These are phyloP conservation scores for Gymnodraco acuticeps DNA, from an alignment of 2,797 vertebrate genomes.

Conservation along the genomic window DNA sequence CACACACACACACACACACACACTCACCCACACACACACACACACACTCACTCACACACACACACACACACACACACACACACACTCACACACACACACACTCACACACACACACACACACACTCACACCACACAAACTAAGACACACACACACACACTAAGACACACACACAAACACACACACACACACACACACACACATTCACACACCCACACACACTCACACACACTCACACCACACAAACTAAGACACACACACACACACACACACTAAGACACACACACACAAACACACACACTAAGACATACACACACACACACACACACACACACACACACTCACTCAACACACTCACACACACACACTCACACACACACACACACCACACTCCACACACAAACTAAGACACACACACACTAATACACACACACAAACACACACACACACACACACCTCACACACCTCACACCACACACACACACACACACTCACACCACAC, in stretches of 20 bases:
- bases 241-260: not conserved
- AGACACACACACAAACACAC: not conserved
- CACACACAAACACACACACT: not conserved
- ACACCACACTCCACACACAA: not conserved
- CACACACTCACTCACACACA: not conserved
- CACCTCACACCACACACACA: not conserved
- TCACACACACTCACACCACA: not conserved
- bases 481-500: not conserved
- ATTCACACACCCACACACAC: not conserved
- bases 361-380: not conserved
- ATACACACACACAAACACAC: not conserved
- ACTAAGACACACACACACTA: not conserved
- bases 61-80: not conserved
- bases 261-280: not conserved
- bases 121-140: not conserved
- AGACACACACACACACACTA: not conserved
- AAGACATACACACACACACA: not conserved
- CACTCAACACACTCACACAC: slow-evolving; percentile 4
- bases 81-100: not conserved
- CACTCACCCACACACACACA: not conserved
- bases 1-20: not conserved
- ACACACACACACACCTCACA: not conserved
- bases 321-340: not conserved
- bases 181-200: not conserved
- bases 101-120: not conserved